Evolutionary conservation across 2,888 invertebrate species (phyloP), one percentile per base, ranked within the genome.

Genomic region (Amphiduros pacificus): DNA sequence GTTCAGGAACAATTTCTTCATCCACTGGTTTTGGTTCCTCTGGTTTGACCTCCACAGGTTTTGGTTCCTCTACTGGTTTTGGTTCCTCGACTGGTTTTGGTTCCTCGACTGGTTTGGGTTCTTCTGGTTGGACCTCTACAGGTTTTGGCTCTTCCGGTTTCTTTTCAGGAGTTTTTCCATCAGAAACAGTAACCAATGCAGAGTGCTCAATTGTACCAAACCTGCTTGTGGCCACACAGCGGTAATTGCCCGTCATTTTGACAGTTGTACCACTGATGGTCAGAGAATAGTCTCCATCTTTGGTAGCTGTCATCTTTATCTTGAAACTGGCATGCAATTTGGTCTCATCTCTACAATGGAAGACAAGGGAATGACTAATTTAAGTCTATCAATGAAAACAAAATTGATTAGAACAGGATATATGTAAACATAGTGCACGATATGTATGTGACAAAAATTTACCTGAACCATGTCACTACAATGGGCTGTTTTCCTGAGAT

Each of bases 401-500:
- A n/a, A n/a, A n/a, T n/a, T n/a, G n/a, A n/a, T n/a, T n/a, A n/a
- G n/a, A n/a, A n/a, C n/a, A n/a, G n/a, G n/a, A n/a, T n/a, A n/a
- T n/a, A n/a, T n/a, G n/a, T n/a, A n/a, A n/a, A n/a, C n/a, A n/a
- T n/a, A n/a, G n/a, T n/a, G n/a, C n/a, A n/a, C n/a, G n/a, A n/a
- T n/a, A n/a, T n/a, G n/a, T n/a, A n/a, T n/a, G n/a, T n/a, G n/a
- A n/a, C n/a, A n/a, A n/a, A n/a, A 77, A 93, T 93, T 77, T 94
- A 93, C 71, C 92, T 89, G 62, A 92, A 88, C 95, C 95, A 95
- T 48, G 88, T 88, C 24, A 95, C 89, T 77, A 89, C 90, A 17
- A 94, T 94, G 2, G 90, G 89, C 54, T 94, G 94, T 79, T 92
- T 90, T 56, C 94, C 95, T 11, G 88, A 89, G 2, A 95, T 93